phyloP scores from a whole-genome alignment of 2,888 invertebrate genomes.

The Homarus gammarus region DNA sequence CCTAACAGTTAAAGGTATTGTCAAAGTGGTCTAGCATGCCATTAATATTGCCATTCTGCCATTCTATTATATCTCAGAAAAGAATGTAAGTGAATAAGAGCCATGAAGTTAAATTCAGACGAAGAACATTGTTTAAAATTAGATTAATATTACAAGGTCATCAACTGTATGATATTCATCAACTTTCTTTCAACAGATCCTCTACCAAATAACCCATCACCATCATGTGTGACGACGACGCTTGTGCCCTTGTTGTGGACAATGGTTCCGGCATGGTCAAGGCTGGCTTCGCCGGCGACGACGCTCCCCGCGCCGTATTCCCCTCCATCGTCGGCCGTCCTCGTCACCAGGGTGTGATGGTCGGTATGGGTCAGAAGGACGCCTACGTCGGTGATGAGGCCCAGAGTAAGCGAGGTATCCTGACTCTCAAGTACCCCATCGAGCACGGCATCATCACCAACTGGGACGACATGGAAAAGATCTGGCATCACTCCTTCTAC shows the following conservation, averaged over 20 bases:
- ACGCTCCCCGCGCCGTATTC: slow-evolving; percentile 72
- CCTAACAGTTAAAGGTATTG: no score
- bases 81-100: no score
- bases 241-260: slow-evolving; percentile 72
- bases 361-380: slow-evolving; percentile 98
- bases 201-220: background rate
- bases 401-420: slow-evolving; percentile 87
- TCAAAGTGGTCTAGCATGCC: no score
- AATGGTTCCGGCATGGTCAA: slow-evolving; percentile 76
- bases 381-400: slow-evolving; percentile 98
- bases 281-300: slow-evolving; percentile 74
- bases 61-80: no score
- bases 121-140: no score
- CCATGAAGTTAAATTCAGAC: no score
- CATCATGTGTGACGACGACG: slow-evolving; percentile 72
- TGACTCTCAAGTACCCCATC: slow-evolving; percentile 82
- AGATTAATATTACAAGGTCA: no score
- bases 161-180: no score
- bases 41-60: no score
- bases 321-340: slow-evolving; percentile 76
- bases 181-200: slow-evolving; percentile 5
- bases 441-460: slow-evolving; percentile 86
- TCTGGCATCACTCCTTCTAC: slow-evolving; percentile 99
- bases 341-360: slow-evolving; percentile 89
- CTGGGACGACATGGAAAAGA: slow-evolving; percentile 99